Evolutionary conservation across 2,888 invertebrate genomes (phyloP).

Genomic region (Exocentrus adspersus): DNA sequence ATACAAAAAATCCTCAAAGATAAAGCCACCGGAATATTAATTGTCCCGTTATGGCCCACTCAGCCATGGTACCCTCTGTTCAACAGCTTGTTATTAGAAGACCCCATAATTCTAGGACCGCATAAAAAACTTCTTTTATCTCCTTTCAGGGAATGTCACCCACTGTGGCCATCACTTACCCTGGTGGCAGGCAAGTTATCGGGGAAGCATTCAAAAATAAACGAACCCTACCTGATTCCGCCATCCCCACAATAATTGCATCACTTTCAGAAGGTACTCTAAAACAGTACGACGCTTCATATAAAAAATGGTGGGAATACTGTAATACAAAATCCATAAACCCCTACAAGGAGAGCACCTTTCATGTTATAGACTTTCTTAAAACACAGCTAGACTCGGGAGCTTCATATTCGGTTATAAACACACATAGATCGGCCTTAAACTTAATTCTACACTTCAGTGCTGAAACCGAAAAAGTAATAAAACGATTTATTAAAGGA

Average conservation of each 20-base stretch:
- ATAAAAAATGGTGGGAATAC: neutral
- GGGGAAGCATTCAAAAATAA: too few species aligned
- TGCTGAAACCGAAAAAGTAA: neutral
- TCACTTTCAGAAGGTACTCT: neutral
- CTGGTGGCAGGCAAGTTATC: neutral
- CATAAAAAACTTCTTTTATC: too few species aligned
- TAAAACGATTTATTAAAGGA: conserved; percentile 1
- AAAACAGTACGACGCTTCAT: neutral
- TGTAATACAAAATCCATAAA: neutral
- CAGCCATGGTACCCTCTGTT: too few species aligned
- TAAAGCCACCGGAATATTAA: neutral
- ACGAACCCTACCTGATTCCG: too few species aligned
- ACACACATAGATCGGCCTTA: neutral
- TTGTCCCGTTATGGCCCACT: neutral
- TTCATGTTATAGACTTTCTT: neutral
- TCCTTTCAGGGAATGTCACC: too few species aligned
- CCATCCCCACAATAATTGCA: neutral
- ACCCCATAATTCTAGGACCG: too few species aligned
- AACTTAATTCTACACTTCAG: neutral
- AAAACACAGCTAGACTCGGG: neutral
- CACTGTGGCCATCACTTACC: too few species aligned
- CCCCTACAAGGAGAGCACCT: neutral
- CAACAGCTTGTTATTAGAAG: too few species aligned
- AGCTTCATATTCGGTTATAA: neutral
- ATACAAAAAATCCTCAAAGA: neutral